A percentile compares a stretch with the other conserved stretches of the same genome.
Evolutionary conservation across 2,113 vertebrate genomes (phyloP).

Genomic region (Todiramphus chloris): DNA sequence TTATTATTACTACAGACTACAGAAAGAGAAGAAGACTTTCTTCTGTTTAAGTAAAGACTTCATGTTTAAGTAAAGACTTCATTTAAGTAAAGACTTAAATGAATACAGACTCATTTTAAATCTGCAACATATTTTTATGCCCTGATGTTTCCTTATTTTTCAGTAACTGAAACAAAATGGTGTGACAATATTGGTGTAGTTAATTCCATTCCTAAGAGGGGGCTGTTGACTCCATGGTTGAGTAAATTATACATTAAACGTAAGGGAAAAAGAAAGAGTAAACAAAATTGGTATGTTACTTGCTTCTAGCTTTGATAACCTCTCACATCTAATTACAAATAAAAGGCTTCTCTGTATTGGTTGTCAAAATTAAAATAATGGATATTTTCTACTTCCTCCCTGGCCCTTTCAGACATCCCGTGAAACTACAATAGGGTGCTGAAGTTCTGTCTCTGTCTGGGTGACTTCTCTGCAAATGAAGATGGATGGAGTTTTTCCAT

Average conservation of each 20-base stretch:
- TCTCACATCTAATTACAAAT: conserved; percentile 82
- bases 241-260: conserved; percentile 80
- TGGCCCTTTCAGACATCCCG: background rate
- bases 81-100: background rate
- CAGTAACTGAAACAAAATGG: conserved; percentile 50
- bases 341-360: background rate
- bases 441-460: conserved; percentile 9
- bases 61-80: background rate
- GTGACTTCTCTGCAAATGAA: conserved; percentile 46
- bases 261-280: conserved; percentile 72
- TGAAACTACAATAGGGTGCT: background rate
- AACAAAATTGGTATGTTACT: conserved; percentile 76
- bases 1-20: background rate
- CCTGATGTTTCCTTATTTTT: background rate
- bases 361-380: conserved; percentile 36
- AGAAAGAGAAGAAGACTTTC: background rate
- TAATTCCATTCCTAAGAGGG: conserved; percentile 57
- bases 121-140: background rate
- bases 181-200: conserved; percentile 69
- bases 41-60: background rate
- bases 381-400: background rate
- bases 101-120: background rate
- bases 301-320: conserved; percentile 81
- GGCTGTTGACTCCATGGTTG: conserved; percentile 60
- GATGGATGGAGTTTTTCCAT: conserved; percentile 51